Base-by-base conservation (phyloP, 2,113 vertebrate species). In the Crocuta crocuta region DNA sequence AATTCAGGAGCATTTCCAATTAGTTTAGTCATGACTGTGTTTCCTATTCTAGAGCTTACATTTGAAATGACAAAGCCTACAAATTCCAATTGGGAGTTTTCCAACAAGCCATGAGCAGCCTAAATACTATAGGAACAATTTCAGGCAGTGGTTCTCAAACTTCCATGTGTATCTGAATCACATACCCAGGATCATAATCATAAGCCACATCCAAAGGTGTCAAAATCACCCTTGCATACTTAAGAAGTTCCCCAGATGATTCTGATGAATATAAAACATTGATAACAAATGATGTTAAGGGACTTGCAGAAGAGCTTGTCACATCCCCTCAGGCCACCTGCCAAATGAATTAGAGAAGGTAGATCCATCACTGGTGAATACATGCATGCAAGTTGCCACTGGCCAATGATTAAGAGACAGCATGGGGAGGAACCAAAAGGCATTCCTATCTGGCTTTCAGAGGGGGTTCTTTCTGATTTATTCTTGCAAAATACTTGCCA, bases 1-100 rank as follows among this genome's bases (percentile, higher is more conserved):
- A 83, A 92, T 73, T 94, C 74, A 89, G 71, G 80, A 95, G 35
- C 50, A 81, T 95, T 95, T 95, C 68, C 70, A 84, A 74, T 91
- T 82, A 73, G 76, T 95, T 95, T 78, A 85, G 48, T 68, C 68
- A 23, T 48, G 61, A 95, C 33, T 9, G 12, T 45, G 10, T 9
- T 73, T 94, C 53, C 45, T 95, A 15, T 55, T 78, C 61, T 31
- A 39, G 55, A 66, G 28, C 43, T 96, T 63, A 61, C 28, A 23
- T 89, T 48, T 81, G 48, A 95, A 97, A 86, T n/a, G 58, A 61
- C 1, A 26, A 81, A 26, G 43, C 31, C 73, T 86, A 35, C 5
- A 71, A 96, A 82, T 92, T 90, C 87, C 70, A 68, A 15, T 71
- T 63, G 92, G 13, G 63, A 92, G 43, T 74, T 93, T 43, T 79